Conservation (phyloP, 2,113 vertebrate species). For the Callorhinus ursinus region DNA sequence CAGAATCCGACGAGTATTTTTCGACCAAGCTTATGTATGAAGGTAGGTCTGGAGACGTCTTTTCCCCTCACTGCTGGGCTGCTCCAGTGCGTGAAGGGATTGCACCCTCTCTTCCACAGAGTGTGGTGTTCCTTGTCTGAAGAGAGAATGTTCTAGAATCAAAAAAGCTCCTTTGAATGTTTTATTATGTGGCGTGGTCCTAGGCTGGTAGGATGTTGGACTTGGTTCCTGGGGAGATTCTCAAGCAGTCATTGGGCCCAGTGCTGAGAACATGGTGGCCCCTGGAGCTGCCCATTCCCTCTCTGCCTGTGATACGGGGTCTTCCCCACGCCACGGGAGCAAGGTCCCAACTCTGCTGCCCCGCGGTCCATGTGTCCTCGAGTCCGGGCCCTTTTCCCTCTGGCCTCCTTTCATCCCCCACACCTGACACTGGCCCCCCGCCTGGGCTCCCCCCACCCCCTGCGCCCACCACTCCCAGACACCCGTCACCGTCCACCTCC, state of each 20-base stretch:
- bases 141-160: background rate
- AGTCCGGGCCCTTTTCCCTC: background rate
- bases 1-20: constrained; percentile 89
- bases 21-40: constrained; percentile 97
- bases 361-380: rapidly evolving
- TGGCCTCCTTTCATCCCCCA: background rate
- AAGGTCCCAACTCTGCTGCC: rapidly evolving
- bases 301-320: rapidly evolving
- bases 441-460: background rate
- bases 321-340: rapidly evolving
- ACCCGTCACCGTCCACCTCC: background rate
- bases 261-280: background rate
- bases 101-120: rapidly evolving
- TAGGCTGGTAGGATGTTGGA: background rate
- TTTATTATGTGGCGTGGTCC: rapidly evolving
- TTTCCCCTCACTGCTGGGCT: background rate
- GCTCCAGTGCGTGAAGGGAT: background rate
- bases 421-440: background rate
- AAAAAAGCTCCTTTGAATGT: background rate
- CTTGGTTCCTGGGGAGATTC: too few species aligned
- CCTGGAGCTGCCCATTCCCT: background rate
- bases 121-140: background rate
- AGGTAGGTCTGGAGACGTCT: constrained; percentile 84
- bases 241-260: rapidly evolving
- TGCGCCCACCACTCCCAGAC: rapidly evolving